Base-by-base conservation (phyloP, 2,888 invertebrate species). In the Scaptomyza caliginosa region DNA sequence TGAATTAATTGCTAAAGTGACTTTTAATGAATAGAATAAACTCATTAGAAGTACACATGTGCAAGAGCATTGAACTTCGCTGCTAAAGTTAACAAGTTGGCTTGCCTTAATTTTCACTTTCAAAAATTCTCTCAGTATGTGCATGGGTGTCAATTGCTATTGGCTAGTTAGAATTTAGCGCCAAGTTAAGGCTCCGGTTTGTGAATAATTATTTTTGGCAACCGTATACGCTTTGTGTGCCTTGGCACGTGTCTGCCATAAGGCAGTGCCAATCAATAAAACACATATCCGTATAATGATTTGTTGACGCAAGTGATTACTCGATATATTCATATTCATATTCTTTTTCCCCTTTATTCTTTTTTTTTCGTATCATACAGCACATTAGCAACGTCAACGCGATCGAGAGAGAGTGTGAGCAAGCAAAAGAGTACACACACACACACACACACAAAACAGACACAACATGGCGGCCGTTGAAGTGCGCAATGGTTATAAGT, bases 401-500 rank as follows among this genome's bases (percentile, higher is more conserved):
- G 26, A 32, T 4, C 38, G 26, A 32, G 28, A 34, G 40, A 50
- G 30, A 17, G 26, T 24, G 40, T 32, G 16, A 8, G 36, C 32
- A 36, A 50, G 30, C 28, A 19, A 36, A 28, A 28, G 45, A 34
- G 11, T 21, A 39, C n/a, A n/a, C n/a, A n/a, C 11, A 26, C 11
- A 39, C 13, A 32, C 34, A 23, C n/a, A 43, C 45, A 34, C 17
- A 34, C 54, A 38, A 17, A 43, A 38, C 56, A 10, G 17, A 63
- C 30, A 55, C 62, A 88, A 77, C 23, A 91, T 91, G 91, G 88
- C 91, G 67, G 96, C 96, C 21, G 94, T 96, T 55, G 92, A 94
- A 77, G 93, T 96, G 24, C 93, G 93, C 79, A 93, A 93, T 77
- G 95, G 95, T 26, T 93, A 91, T 90, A 96, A 96, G 91, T 92